Base-by-base conservation (phyloP, 2,888 invertebrate species). In the Athalia cordata region DNA sequence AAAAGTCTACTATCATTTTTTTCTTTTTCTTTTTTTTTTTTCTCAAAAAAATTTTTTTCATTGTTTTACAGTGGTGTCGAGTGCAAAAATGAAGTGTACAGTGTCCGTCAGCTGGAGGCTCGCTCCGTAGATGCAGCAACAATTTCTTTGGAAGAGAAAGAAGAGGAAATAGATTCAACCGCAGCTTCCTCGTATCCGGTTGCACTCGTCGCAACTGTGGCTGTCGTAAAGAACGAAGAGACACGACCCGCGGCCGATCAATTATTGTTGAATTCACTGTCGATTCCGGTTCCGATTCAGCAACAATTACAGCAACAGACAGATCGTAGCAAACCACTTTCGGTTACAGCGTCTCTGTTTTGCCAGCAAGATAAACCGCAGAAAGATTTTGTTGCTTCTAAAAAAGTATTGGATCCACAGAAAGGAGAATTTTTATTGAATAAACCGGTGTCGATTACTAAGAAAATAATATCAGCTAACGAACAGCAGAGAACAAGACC, bases 61-160 rank as follows among this genome's bases (percentile, higher is more conserved):
- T 83, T 87, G 79, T 82, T 81, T 91, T 92, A 84, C 93, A 95
- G 96, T 93, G 95, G 94, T 90, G 93, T 96, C 91, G 95, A 96
- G 93, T 93, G 93, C 92, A 93, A 93, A 91, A 93, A 95, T 93
- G 95, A 95, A 91, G 93, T 96, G 87, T 94, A 95, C 89, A 95
- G 95, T 86, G 92, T 93, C 89, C 93, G 93, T 89, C 93, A 93
- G 88, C 88, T 92, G 86, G 90, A 87, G 82, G 88, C 87, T 64
- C 87, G 87, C 80, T 83, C 85, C 78, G 75, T 75, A 75, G 75
- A 75, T 75, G 75, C 45, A 8, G 45, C 57, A 6, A 45, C 86
- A 78, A 2, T 29, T 29, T 85, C 87, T 78, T 50, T 75, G 62
- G 64, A 50, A 57, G 81, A 72, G 80, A 81, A 80, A 62, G 11